Evolutionary conservation across 2,888 invertebrate species (phyloP).

Genomic region (Plagodis pulveraria): DNA sequence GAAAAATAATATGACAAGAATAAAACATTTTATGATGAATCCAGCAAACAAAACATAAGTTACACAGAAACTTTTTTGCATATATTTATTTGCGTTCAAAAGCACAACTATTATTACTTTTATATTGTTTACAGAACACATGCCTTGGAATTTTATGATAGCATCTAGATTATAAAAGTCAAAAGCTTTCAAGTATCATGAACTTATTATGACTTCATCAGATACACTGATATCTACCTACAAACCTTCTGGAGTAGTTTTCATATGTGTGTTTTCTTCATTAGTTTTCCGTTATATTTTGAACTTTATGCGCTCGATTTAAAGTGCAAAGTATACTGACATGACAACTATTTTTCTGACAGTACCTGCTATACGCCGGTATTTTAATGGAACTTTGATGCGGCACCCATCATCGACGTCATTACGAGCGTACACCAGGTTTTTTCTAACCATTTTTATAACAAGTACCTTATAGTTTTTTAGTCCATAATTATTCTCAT

Average conservation of each 20-base stretch:
- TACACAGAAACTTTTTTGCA: too few relatives aligned
- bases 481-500: constrained; percentile 71
- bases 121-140: too few relatives aligned
- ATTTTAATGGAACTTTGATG: constrained; percentile 73
- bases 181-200: constrained; percentile 26
- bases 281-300: constrained; percentile 1
- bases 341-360: neutral
- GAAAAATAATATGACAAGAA: neutral
- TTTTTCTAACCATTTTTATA: constrained; percentile 20
- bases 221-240: neutral
- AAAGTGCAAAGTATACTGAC: constrained; percentile 1
- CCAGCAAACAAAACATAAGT: too few relatives aligned
- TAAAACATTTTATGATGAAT: neutral
- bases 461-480: constrained; percentile 39
- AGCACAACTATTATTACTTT: neutral
- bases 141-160: too few relatives aligned
- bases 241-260: neutral
- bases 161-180: constrained; percentile 9
- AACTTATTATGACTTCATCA: constrained; percentile 40
- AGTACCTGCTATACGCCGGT: constrained; percentile 38
- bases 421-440: constrained; percentile 41
- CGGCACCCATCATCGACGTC: constrained; percentile 54
- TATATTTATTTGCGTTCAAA: neutral
- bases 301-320: neutral
- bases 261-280: neutral